These are phyloP conservation scores for Nanger granti DNA, from an alignment of 2,113 vertebrate species.

Conservation along the genomic window DNA sequence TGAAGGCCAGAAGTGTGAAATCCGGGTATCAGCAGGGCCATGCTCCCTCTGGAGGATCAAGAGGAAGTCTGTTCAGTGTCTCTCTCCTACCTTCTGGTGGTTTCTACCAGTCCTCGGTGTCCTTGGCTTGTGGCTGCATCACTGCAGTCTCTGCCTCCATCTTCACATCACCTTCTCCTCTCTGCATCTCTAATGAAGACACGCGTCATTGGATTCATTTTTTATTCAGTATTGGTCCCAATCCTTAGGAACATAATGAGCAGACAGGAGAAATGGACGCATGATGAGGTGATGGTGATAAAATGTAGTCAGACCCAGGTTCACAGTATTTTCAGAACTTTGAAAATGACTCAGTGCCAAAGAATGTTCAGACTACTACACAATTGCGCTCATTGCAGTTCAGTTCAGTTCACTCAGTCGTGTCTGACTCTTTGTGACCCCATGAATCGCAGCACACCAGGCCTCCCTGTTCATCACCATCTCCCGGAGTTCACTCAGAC, in stretches of 20 bases:
- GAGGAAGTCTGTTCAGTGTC: too few relatives aligned
- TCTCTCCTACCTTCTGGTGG: neutral
- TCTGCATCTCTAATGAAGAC: neutral
- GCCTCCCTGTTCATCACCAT: neutral
- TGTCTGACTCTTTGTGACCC: rapidly evolving
- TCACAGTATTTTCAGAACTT: neutral
- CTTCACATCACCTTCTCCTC: neutral
- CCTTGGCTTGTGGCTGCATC: neutral
- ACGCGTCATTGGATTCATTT: neutral
- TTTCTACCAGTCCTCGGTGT: neutral
- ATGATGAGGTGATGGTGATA: neutral
- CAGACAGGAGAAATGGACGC: neutral
- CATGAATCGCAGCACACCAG: rapidly evolving
- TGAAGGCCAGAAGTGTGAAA: neutral
- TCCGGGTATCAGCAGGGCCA: neutral
- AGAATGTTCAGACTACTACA: neutral
- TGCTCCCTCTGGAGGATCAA: neutral
- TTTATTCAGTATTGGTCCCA: neutral
- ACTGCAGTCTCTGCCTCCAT: neutral
- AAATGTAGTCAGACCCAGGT: too few relatives aligned
- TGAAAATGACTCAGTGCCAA: neutral
- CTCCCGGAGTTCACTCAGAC: neutral
- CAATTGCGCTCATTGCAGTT: neutral
- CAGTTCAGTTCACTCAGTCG: too few relatives aligned
- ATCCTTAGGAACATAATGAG: neutral